Conservation (phyloP, 2,888 invertebrate genomes). For the Chloromyia formosa region DNA sequence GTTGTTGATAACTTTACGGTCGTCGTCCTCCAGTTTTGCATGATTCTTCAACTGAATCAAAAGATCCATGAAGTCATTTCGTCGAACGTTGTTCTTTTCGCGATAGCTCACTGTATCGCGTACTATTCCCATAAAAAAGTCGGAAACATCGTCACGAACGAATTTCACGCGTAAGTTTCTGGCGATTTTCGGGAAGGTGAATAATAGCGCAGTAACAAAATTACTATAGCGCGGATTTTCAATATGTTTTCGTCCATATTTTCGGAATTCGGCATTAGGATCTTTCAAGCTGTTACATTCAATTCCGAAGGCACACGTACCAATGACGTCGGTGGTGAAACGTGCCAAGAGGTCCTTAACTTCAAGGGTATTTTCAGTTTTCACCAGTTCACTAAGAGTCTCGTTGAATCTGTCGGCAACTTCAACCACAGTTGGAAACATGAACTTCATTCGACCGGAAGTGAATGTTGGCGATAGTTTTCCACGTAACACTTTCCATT, state of each 20-base stretch:
- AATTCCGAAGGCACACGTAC: conserved; percentile 64
- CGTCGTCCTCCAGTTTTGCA: not conserved
- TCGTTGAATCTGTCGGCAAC: conserved; percentile 54
- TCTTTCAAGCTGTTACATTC: conserved; percentile 63
- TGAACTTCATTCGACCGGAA: conserved; percentile 65
- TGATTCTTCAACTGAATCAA: conserved; percentile 64
- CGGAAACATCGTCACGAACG: conserved; percentile 54
- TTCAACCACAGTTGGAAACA: conserved; percentile 60
- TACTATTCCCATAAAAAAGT: conserved; percentile 57
- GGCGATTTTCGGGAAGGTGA: not conserved
- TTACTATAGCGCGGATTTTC: conserved; percentile 12
- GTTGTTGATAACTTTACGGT: not conserved
- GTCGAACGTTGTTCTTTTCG: conserved; percentile 57
- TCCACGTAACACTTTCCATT: conserved; percentile 64
- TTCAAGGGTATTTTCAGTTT: conserved; percentile 57
- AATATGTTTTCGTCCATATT: conserved; percentile 50
- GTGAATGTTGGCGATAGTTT: conserved; percentile 66
- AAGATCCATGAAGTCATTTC: conserved; percentile 67
- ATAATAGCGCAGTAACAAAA: not conserved
- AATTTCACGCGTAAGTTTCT: conserved; percentile 49
- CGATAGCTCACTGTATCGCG: conserved; percentile 61
- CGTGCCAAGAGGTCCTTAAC: conserved; percentile 62
- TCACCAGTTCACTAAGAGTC: conserved; percentile 50
- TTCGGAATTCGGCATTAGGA: conserved; percentile 59
- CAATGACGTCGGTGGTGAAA: conserved; percentile 66